These are phyloP conservation scores for Drosophila subobscura DNA, from an alignment of 1,140 invertebrate species.

Conservation along the genomic window DNA sequence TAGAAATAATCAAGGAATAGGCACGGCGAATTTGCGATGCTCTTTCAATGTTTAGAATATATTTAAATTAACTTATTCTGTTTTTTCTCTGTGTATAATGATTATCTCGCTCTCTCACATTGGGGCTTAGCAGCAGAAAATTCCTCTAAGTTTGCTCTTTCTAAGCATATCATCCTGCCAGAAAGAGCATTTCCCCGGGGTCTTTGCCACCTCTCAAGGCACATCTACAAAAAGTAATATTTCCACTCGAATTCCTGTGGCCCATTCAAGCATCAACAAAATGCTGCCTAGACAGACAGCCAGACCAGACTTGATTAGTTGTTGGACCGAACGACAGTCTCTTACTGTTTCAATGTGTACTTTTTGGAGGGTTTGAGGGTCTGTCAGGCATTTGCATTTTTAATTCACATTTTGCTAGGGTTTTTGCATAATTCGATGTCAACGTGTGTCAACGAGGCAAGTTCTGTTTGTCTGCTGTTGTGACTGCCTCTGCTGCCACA, in stretches of 20 bases:
- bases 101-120: too few species aligned
- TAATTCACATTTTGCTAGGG: conserved; percentile 69
- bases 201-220: conserved; percentile 13
- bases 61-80: too few species aligned
- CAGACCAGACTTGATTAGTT: conserved; percentile 56
- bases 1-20: conserved; percentile 28
- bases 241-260: conserved; percentile 42
- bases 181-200: conserved; percentile 23
- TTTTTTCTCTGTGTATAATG: too few species aligned
- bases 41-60: too few species aligned
- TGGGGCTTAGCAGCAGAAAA: too few species aligned
- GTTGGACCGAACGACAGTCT: conserved; percentile 18
- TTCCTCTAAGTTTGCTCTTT: neutral
- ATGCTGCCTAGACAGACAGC: conserved; percentile 31
- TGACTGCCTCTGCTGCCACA: conserved; percentile 45
- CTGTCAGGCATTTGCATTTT: conserved; percentile 72
- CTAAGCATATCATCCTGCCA: neutral
- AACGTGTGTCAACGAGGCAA: conserved; percentile 69
- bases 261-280: conserved; percentile 49
- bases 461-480: conserved; percentile 36
- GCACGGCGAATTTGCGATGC: too few species aligned
- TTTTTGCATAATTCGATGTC: conserved; percentile 76
- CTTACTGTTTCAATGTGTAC: conserved; percentile 12
- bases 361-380: conserved; percentile 6
- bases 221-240: conserved; percentile 30